A percentile compares a stretch with the other conserved stretches of the same genome.
Conservation (phyloP, 2,888 invertebrate genomes). For the Embidobia sp. region DNA sequence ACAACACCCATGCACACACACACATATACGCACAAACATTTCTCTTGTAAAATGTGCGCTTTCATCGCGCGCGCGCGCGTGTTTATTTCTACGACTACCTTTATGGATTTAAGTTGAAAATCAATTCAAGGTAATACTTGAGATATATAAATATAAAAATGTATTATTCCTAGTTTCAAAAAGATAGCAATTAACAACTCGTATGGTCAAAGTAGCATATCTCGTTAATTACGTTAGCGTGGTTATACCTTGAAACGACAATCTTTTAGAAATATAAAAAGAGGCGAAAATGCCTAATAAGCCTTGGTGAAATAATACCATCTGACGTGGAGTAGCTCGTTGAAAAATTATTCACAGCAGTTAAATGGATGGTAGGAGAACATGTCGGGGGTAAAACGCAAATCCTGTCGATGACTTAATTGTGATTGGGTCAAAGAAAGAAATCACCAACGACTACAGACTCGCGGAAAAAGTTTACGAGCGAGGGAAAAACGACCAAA, state of each 20-base stretch:
- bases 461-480: constrained; percentile 51
- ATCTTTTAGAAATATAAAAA: constrained; percentile 22
- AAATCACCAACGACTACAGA: constrained; percentile 35
- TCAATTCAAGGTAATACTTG: constrained; percentile 45
- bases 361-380: constrained; percentile 23
- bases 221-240: constrained; percentile 42
- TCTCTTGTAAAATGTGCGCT: too few species aligned
- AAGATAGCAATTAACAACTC: not conserved
- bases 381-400: constrained; percentile 3
- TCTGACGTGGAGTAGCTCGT: constrained; percentile 38
- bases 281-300: constrained; percentile 28
- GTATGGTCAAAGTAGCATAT: constrained; percentile 37
- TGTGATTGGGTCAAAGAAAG: constrained; percentile 54
- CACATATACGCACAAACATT: constrained; percentile 1
- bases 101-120: constrained; percentile 48
- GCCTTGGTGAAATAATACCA: constrained; percentile 31
- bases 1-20: constrained; percentile 3
- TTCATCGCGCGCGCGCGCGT: too few species aligned
- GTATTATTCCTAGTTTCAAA: too few species aligned
- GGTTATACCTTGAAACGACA: constrained; percentile 7
- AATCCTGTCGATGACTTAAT: constrained; percentile 53
- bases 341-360: constrained; percentile 33
- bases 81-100: constrained; percentile 48
- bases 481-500: constrained; percentile 63
- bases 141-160: too few species aligned